phyloP scores from a whole-genome alignment of 37 sponge, comb jelly and placozoan species.

The Halichondria panicea region DNA sequence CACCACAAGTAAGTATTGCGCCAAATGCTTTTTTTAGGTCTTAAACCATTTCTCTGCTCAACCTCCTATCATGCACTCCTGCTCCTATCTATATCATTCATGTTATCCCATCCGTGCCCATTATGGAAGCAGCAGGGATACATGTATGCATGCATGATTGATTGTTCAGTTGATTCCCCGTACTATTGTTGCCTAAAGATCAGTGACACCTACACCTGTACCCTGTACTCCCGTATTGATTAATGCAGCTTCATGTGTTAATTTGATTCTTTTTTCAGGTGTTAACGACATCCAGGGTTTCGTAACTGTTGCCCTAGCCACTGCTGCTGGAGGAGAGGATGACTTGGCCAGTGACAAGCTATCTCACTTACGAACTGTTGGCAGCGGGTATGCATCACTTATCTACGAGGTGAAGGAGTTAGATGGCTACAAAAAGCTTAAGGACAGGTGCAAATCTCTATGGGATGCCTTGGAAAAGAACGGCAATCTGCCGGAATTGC shows the following conservation, averaged over 20 bases:
- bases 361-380: constrained; percentile 60
- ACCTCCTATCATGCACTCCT: too few relatives aligned
- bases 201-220: too few relatives aligned
- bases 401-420: constrained; percentile 30
- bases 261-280: constrained; percentile 12
- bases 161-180: background rate
- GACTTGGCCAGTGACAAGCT: constrained; percentile 55
- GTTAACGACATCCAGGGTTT: constrained; percentile 57
- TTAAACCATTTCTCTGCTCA: too few relatives aligned
- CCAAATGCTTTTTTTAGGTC: too few relatives aligned
- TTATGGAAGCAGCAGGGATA: background rate
- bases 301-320: constrained; percentile 63
- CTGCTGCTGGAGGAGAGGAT: constrained; percentile 66
- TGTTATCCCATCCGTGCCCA: too few relatives aligned
- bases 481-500: constrained; percentile 29
- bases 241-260: background rate
- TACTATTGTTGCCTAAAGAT: too few relatives aligned
- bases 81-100: too few relatives aligned
- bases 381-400: constrained; percentile 49
- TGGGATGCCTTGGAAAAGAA: constrained; percentile 47
- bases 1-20: too few relatives aligned
- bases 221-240: too few relatives aligned
- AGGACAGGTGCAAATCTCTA: constrained; percentile 20
- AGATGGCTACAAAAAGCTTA: constrained; percentile 19
- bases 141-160: background rate